Conservation (phyloP, 2,113 vertebrate species). For the Zootoca vivipara region DNA sequence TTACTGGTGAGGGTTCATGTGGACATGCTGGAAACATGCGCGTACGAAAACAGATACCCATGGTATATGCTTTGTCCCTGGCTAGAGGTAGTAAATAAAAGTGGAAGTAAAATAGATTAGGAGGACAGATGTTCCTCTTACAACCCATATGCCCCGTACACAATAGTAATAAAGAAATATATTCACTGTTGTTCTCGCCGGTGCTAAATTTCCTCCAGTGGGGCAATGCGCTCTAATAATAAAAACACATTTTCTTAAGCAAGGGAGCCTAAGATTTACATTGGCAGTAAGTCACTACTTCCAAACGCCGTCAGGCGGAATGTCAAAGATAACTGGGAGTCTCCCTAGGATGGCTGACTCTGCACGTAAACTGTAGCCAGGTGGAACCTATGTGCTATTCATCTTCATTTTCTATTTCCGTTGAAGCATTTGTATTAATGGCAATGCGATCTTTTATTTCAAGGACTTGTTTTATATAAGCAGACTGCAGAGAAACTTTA, state of each 20-base stretch:
- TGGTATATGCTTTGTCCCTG: constrained; percentile 42
- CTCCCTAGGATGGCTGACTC: constrained; percentile 59
- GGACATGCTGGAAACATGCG: constrained; percentile 3
- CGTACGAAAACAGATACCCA: background rate
- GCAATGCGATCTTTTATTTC: constrained; percentile 9
- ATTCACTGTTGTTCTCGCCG: constrained; percentile 52
- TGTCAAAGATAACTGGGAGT: constrained; percentile 25
- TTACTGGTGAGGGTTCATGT: background rate
- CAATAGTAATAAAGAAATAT: constrained; percentile 72
- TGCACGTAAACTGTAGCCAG: constrained; percentile 40
- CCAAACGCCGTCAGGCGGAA: constrained; percentile 26
- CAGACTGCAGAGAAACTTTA: constrained; percentile 23
- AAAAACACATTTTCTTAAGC: constrained; percentile 69
- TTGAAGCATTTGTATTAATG: constrained; percentile 48
- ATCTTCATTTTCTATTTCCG: constrained; percentile 61
- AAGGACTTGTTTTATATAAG: constrained; percentile 13
- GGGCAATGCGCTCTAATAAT: constrained; percentile 69
- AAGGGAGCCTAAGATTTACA: constrained; percentile 56
- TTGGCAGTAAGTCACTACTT: constrained; percentile 53
- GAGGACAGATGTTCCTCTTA: constrained; percentile 72
- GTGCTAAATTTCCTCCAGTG: constrained; percentile 68
- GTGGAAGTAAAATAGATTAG: constrained; percentile 59
- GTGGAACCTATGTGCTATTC: constrained; percentile 43
- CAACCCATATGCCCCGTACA: constrained; percentile 60
- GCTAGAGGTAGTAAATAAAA: constrained; percentile 62